Conservation (phyloP, 2,113 vertebrate genomes). For the Crotophaga sulcirostris region DNA sequence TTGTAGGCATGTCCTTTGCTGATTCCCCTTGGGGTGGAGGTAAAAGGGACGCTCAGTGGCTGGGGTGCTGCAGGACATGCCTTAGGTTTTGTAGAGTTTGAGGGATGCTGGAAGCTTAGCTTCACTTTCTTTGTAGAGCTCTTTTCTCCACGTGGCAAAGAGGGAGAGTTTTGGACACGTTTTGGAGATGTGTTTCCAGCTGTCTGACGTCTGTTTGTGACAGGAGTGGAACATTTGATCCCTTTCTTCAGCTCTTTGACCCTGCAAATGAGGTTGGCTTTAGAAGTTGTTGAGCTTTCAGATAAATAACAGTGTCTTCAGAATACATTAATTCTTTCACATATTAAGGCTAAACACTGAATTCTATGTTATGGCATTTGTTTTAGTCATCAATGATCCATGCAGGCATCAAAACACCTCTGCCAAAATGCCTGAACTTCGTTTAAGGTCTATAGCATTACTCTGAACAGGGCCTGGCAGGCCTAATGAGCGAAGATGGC, state of each 20-base stretch:
- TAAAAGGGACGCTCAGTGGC: conserved; percentile 44
- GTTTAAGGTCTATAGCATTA: neutral
- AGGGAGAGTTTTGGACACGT: conserved; percentile 61
- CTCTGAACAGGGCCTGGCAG: neutral
- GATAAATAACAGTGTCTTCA: neutral
- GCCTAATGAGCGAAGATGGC: neutral
- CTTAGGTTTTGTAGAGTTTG: conserved; percentile 37
- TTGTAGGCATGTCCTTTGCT: conserved; percentile 32
- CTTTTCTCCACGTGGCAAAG: conserved; percentile 73
- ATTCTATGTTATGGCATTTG: neutral
- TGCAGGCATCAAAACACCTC: neutral
- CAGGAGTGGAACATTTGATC: conserved; percentile 53
- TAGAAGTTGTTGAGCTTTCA: neutral
- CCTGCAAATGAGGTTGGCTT: conserved; percentile 68
- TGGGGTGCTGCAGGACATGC: conserved; percentile 41
- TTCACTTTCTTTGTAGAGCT: conserved; percentile 83
- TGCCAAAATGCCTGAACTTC: neutral
- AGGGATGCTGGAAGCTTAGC: conserved; percentile 60
- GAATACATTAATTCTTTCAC: neutral
- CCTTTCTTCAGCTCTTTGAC: conserved; percentile 89
- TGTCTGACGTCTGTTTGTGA: conserved; percentile 25
- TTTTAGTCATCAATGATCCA: neutral
- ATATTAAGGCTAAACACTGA: neutral
- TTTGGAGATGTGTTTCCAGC: conserved; percentile 73
- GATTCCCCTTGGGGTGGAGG: conserved; percentile 72